A percentile compares a stretch with the other conserved stretches of the same genome.
phyloP scores from a whole-genome alignment of 2,113 vertebrate genomes.

The Bettongia penicillata region DNA sequence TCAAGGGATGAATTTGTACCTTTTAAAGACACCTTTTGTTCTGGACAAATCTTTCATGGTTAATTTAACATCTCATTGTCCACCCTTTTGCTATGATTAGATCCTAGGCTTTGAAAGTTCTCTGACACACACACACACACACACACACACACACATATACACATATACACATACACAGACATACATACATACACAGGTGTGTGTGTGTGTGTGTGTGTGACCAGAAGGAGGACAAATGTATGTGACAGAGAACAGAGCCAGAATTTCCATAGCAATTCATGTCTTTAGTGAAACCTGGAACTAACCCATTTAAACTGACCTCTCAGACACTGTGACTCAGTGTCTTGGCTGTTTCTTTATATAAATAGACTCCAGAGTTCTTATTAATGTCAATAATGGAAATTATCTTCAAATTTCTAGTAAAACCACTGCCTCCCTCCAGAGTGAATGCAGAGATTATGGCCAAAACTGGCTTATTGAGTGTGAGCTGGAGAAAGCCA shows the following conservation, averaged over 20 bases:
- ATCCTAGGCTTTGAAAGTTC: neutral
- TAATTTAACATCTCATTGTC: neutral
- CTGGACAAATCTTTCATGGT: neutral
- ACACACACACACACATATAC: too few species aligned
- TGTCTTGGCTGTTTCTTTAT: neutral
- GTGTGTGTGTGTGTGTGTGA: too few species aligned
- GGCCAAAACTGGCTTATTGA: slow-evolving; percentile 84
- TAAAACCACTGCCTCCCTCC: slow-evolving; percentile 89
- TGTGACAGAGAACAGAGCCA: neutral
- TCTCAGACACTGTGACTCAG: neutral
- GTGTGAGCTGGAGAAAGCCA: slow-evolving; percentile 87
- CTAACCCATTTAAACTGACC: neutral
- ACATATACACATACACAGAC: neutral
- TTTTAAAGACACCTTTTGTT: neutral
- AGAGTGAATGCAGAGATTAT: slow-evolving; percentile 86
- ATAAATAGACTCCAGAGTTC: neutral
- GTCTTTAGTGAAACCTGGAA: neutral
- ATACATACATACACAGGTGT: neutral
- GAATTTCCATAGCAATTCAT: neutral
- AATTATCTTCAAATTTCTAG: slow-evolving; percentile 79
- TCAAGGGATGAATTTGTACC: neutral
- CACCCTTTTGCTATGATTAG: neutral
- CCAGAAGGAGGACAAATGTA: neutral
- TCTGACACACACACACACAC: neutral
- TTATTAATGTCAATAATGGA: neutral